Percentiles rank a stretch among this genome's conserved stretches.
These are phyloP conservation scores for Lumbricus terrestris DNA, from an alignment of 2,888 invertebrate species.

Conservation along the genomic window DNA sequence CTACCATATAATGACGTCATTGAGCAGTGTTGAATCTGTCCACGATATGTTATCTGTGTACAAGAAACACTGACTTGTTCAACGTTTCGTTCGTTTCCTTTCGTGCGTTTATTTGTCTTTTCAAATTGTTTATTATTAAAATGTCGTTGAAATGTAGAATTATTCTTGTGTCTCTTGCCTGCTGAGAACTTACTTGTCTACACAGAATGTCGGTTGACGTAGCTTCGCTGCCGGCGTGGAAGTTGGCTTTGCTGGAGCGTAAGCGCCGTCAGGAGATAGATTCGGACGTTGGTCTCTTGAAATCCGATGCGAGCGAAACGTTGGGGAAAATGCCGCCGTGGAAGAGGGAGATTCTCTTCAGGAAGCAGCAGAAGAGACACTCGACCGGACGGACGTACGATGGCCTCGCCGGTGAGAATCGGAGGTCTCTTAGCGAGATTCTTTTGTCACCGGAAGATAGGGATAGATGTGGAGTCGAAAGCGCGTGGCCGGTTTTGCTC, in stretches of 20 bases:
- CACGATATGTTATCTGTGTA: not conserved
- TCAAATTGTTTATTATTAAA: not conserved
- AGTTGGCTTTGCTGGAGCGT: conserved; percentile 37
- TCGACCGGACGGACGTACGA: not conserved
- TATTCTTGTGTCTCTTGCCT: not conserved
- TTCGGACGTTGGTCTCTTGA: not conserved
- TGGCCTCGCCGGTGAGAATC: not conserved
- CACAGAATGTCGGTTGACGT: conserved; percentile 36
- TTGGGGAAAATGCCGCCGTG: conserved; percentile 35
- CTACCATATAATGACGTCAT: not conserved
- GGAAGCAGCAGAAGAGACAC: conserved; percentile 32
- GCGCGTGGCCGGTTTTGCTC: not conserved
- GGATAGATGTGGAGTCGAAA: not conserved
- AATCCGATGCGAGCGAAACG: conserved; percentile 28
- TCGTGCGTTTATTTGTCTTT: not conserved
- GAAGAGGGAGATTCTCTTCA: conserved; percentile 38
- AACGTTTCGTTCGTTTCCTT: not conserved
- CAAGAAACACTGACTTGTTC: not conserved
- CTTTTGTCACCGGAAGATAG: not conserved
- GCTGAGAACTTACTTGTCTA: not conserved
- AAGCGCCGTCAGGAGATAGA: conserved; percentile 35
- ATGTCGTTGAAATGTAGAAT: not conserved
- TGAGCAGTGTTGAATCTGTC: not conserved
- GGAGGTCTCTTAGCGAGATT: not conserved
- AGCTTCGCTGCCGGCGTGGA: conserved; percentile 43